These are phyloP conservation scores for Notocelia uddmanniana DNA, from an alignment of 2,888 invertebrate species.

Conservation along the genomic window DNA sequence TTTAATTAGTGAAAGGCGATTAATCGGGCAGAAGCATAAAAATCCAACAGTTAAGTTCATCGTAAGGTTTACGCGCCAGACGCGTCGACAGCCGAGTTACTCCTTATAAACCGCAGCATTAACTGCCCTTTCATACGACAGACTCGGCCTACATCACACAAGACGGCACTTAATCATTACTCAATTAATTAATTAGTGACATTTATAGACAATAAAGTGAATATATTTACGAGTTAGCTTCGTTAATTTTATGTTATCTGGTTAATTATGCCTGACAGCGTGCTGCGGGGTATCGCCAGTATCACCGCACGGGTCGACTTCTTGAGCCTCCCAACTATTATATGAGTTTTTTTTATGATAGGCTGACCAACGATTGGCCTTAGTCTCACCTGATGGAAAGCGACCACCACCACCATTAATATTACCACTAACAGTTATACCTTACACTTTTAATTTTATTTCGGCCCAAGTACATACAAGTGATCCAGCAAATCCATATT, in stretches of 20 bases:
- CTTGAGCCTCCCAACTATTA: slow-evolving; percentile 38
- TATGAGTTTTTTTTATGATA: no score
- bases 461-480: slow-evolving; percentile 1
- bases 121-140: slow-evolving; percentile 58
- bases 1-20: slow-evolving; percentile 21
- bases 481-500: neutral
- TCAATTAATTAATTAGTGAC: slow-evolving; percentile 84
- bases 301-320: slow-evolving; percentile 56
- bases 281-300: slow-evolving; percentile 57
- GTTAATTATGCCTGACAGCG: slow-evolving; percentile 74
- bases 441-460: slow-evolving; percentile 23
- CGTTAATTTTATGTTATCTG: slow-evolving; percentile 82
- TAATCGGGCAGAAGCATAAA: slow-evolving; percentile 48
- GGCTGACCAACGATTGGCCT: no score
- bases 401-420: no score
- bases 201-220: slow-evolving; percentile 83
- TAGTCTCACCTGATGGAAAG: no score
- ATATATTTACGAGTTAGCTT: slow-evolving; percentile 79
- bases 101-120: slow-evolving; percentile 58
- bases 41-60: slow-evolving; percentile 55
- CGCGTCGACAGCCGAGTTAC: slow-evolving; percentile 69
- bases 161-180: slow-evolving; percentile 78
- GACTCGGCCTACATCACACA: slow-evolving; percentile 62
- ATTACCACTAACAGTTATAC: no score
- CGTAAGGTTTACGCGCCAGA: slow-evolving; percentile 62